Evolutionary conservation across 2,113 vertebrate genomes (phyloP), one percentile per base, ranked within the genome.

Genomic region (Clarias batrachus): DNA sequence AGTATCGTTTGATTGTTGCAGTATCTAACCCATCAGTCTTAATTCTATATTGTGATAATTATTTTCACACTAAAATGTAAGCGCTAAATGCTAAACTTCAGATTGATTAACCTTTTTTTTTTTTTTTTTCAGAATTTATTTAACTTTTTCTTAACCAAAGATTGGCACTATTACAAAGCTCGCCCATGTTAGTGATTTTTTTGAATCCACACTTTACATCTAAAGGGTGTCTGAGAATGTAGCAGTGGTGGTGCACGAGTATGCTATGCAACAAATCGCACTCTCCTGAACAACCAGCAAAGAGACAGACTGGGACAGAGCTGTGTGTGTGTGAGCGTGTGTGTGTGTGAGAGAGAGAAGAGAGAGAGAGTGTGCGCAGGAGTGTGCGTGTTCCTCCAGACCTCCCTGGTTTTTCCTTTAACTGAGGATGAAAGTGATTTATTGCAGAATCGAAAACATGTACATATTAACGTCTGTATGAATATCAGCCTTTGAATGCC

Each of bases 241-340:
- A 95, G 95, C 95, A 92, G 92, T 91, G 94, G 92, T 94, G 94
- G 93, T 92, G 94, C 94, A 94, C 93, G 94, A 94, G 95, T 94
- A 93, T 92, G 94, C 95, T 95, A 95, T 95, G 95, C 95, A 95
- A 95, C 92, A 93, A 94, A 88, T 91, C 90, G 86, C 92, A 93
- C 92, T 93, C 92, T 94, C 93, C 91, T 90, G 87, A 90, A 92
- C 91, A 92, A 92, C 91, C 90, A 92, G 92, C 91, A 91, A 92
- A 91, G 91, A 92, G 90, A 90, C 92, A 90, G 91, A 90, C 81
- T 86, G 86, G 89, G 86, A 88, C 63, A 84, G 79, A 83, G 66
- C 84, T 63, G 13, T 83, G 57, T 73, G 59, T 74, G 54, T 83
- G 48, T 4, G 54, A 21, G 63, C 19, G 48, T 81, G 71, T 59